phyloP scores from a whole-genome alignment of 2,797 vertebrate species.

The Myotis daubentonii region DNA sequence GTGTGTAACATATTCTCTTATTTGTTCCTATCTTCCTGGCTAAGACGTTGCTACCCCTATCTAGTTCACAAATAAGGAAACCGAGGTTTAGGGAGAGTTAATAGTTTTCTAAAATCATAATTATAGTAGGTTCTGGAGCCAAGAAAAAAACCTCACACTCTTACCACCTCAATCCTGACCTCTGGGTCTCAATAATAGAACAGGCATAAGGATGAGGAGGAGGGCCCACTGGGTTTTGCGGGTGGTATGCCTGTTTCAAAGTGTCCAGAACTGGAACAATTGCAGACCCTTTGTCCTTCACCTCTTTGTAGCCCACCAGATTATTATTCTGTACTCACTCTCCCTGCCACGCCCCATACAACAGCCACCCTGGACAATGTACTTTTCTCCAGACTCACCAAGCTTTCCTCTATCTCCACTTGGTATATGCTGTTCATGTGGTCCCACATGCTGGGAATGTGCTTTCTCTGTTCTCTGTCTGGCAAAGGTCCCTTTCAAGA shows the following conservation, averaged over 20 bases:
- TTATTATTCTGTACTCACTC: background rate
- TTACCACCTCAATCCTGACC: background rate
- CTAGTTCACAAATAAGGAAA: background rate
- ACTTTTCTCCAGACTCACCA: background rate
- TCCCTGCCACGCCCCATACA: too few species aligned
- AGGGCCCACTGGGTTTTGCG: background rate
- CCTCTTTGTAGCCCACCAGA: background rate
- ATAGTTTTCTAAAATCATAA: background rate
- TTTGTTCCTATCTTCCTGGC: background rate
- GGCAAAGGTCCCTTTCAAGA: background rate
- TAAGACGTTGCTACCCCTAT: background rate
- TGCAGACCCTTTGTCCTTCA: background rate
- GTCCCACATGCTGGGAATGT: background rate
- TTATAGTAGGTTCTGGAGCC: background rate
- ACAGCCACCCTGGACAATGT: background rate
- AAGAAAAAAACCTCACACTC: background rate
- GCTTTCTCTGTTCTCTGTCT: background rate
- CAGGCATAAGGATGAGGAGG: fast-evolving
- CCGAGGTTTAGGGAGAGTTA: background rate
- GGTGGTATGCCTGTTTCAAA: fast-evolving
- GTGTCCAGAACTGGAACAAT: background rate
- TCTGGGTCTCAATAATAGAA: background rate
- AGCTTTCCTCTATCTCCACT: background rate
- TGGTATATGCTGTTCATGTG: background rate
- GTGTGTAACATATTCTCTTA: background rate